Conservation (phyloP, 2,797 vertebrate species). For the Tenualosa ilisha region DNA sequence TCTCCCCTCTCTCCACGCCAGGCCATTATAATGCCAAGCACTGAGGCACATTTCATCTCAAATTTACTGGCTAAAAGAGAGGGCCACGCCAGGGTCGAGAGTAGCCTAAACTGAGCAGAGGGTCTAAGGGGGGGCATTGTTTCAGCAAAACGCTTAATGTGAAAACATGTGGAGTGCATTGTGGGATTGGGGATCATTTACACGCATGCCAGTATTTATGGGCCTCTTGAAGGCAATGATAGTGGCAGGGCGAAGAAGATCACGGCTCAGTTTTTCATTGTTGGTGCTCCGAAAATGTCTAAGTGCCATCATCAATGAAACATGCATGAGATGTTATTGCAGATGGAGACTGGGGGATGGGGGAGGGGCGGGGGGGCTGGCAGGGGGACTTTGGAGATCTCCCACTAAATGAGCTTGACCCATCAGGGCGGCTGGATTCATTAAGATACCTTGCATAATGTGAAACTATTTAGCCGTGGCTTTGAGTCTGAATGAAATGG, state of each 20-base stretch:
- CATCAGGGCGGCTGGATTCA: not conserved
- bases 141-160: not conserved
- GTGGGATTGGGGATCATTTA: not conserved
- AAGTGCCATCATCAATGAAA: slow-evolving; percentile 14
- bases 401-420: slow-evolving; percentile 27
- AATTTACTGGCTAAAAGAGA: slow-evolving; percentile 41
- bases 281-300: not conserved
- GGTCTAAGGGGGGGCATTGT: not conserved
- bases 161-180: not conserved
- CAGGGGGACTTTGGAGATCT: not conserved
- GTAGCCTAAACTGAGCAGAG: not conserved
- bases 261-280: not conserved
- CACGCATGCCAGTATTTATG: slow-evolving; percentile 1
- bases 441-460: slow-evolving; percentile 17
- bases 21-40: slow-evolving; percentile 33
- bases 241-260: not conserved
- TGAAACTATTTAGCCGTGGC: slow-evolving; percentile 10
- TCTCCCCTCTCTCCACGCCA: slow-evolving; percentile 11
- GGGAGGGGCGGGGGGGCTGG: too few species aligned
- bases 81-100: slow-evolving; percentile 30
- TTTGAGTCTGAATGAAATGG: not conserved
- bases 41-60: slow-evolving; percentile 42
- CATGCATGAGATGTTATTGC: slow-evolving; percentile 23
- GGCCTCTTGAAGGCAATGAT: not conserved
- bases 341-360: slow-evolving; percentile 20